Percentiles rank a stretch among this genome's conserved stretches.
phyloP scores from a whole-genome alignment of 2,888 invertebrate species.

The Patella depressa region DNA sequence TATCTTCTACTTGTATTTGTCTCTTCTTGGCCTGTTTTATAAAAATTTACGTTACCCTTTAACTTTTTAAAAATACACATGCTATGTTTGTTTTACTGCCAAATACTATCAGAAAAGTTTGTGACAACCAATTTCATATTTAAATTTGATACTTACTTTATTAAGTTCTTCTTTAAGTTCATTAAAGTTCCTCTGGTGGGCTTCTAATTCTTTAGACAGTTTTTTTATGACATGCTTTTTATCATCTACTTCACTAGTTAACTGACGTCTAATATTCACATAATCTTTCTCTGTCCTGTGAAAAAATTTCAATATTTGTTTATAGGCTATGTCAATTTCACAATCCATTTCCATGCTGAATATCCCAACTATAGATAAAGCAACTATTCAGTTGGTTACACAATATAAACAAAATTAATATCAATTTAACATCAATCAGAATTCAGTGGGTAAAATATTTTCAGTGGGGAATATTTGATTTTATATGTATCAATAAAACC shows the following conservation, averaged over 20 bases:
- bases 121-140: too few species aligned
- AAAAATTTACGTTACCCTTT: too few species aligned
- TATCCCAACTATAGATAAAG: too few species aligned
- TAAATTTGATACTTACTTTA: slow-evolving; percentile 50
- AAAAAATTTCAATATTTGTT: not conserved
- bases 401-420: too few species aligned
- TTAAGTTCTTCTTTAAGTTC: slow-evolving; percentile 67
- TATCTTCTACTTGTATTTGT: slow-evolving; percentile 66
- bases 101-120: too few species aligned
- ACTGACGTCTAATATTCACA: slow-evolving; percentile 53
- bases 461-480: not conserved
- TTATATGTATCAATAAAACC: not conserved
- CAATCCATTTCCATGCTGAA: too few species aligned
- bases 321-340: too few species aligned
- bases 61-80: too few species aligned
- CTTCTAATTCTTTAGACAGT: slow-evolving; percentile 66
- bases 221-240: slow-evolving; percentile 64
- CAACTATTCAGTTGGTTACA: too few species aligned
- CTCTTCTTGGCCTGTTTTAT: slow-evolving; percentile 63
- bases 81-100: too few species aligned
- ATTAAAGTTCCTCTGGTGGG: slow-evolving; percentile 68
- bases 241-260: slow-evolving; percentile 63
- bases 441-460: too few species aligned
- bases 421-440: too few species aligned
- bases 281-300: slow-evolving; percentile 67